Percentiles rank a stretch among this genome's conserved stretches.
Conservation (phyloP, 2,888 invertebrate species). For the Xanthia togata region DNA sequence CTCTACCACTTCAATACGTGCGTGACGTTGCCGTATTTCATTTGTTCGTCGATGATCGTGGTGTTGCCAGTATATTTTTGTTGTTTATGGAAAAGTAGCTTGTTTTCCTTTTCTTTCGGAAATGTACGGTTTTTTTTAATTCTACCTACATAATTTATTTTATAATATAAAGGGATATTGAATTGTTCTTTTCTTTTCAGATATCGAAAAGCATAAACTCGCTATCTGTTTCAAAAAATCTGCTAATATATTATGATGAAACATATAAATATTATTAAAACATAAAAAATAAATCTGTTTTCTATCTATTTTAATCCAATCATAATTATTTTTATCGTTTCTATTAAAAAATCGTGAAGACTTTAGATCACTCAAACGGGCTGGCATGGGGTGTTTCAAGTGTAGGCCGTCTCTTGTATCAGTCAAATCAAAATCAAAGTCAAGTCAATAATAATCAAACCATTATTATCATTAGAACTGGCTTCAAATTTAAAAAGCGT, state of each 20-base stretch:
- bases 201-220: not conserved
- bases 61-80: constrained; percentile 75
- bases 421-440: not conserved
- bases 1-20: constrained; percentile 80
- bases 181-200: not conserved
- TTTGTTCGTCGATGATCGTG: constrained; percentile 84
- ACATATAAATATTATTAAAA: not conserved
- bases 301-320: not conserved
- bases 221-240: not conserved
- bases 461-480: not conserved
- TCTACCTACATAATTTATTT: no score
- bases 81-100: constrained; percentile 68
- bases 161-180: not conserved
- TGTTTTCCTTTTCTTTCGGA: constrained; percentile 57
- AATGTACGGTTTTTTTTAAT: constrained; percentile 56
- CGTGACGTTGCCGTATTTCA: constrained; percentile 91
- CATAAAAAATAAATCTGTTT: not conserved
- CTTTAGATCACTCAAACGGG: not conserved
- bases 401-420: no score
- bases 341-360: not conserved
- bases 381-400: not conserved
- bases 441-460: not conserved
- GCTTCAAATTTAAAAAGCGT: not conserved
- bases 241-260: not conserved
- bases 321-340: not conserved